Base-by-base conservation (phyloP, 1,140 invertebrate species). In the Plutomurus gul region DNA sequence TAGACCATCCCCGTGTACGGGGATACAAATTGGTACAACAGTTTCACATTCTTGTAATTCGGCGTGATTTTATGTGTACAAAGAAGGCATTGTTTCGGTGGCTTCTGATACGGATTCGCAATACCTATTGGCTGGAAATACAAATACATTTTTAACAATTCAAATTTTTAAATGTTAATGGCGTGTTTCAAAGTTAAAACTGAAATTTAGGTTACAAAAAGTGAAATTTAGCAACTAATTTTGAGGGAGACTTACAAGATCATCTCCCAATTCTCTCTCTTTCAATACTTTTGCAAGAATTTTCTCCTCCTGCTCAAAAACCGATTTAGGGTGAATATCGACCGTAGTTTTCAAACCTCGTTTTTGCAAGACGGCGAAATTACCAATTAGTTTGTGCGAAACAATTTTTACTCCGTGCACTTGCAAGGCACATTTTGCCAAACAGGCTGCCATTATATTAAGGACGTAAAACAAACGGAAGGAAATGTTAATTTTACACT, bases 21-120 rank as follows among this genome's bases (percentile, higher is more conserved):
- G 49, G 96, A 98, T 85, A 98, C 92, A 87, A 99, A 99, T 85
- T 99, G 97, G 16, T 95, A 97, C 1, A 99, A 86, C 6, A 99
- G 86, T 75, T 93, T 91, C 0, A 92, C 90, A 87, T 99, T 99
- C 87, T 98, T 99, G 85, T 96, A 99, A 87, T 97, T 91, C 0
- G 95, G 92, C 11, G 88, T 87, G 60, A 99, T 92, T 30, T 94
- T 90, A 77, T 93, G 87, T 87, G 92, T 91, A 87, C 97, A 99
- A n/a, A 99, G 86, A 81, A 98, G 91, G 84, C 97, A 99, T 84
- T 91, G 85, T 11, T 86, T 87, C 76, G 88, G 90, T 78, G 93
- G 91, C 84, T 92, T 93, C 85, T 91, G 87, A 84, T 91, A 99
- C 0, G 96, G 96, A 89, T 97, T 97, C 78, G 90, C 86, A 84